A percentile compares a stretch with the other conserved stretches of the same genome.
Conservation (phyloP, 2,888 invertebrate species). For the Heliconius aoede region DNA sequence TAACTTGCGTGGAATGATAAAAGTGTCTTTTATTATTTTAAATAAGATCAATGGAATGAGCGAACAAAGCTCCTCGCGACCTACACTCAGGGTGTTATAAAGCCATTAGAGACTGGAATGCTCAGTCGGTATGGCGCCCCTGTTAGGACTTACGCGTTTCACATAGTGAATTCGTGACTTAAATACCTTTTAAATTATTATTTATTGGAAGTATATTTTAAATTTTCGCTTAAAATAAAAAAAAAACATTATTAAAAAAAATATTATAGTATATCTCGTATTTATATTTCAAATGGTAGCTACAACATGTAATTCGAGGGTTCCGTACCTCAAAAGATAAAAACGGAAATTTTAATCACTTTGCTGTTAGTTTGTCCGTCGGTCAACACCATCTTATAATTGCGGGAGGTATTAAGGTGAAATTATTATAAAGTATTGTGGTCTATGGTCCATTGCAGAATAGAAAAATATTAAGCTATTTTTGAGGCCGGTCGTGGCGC, state of each 20-base stretch:
- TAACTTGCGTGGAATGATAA: not conserved
- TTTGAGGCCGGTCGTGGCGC: too few relatives aligned
- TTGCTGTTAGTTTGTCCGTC: too few relatives aligned
- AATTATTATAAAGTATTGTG: too few relatives aligned
- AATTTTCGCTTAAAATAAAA: not conserved
- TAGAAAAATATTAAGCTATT: too few relatives aligned
- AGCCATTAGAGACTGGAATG: slow-evolving; percentile 30
- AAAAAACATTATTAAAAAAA: not conserved
- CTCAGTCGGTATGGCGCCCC: slow-evolving; percentile 11
- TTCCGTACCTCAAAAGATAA: too few relatives aligned
- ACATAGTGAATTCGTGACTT: slow-evolving; percentile 20
- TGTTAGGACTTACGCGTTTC: slow-evolving; percentile 18
- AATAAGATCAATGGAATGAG: slow-evolving; percentile 18
- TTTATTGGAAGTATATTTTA: slow-evolving; percentile 2
- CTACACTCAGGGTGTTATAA: slow-evolving; percentile 22
- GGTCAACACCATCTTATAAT: too few relatives aligned
- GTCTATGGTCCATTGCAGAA: too few relatives aligned
- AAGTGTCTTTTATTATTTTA: slow-evolving; percentile 13
- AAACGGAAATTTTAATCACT: too few relatives aligned
- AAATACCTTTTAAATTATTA: slow-evolving; percentile 15
- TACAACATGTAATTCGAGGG: not conserved
- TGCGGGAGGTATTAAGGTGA: too few relatives aligned
- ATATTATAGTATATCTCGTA: not conserved
- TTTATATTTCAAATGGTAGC: not conserved
- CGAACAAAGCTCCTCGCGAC: not conserved